Conservation (phyloP, 2,113 vertebrate genomes). For the Salvelinus namaycush region DNA sequence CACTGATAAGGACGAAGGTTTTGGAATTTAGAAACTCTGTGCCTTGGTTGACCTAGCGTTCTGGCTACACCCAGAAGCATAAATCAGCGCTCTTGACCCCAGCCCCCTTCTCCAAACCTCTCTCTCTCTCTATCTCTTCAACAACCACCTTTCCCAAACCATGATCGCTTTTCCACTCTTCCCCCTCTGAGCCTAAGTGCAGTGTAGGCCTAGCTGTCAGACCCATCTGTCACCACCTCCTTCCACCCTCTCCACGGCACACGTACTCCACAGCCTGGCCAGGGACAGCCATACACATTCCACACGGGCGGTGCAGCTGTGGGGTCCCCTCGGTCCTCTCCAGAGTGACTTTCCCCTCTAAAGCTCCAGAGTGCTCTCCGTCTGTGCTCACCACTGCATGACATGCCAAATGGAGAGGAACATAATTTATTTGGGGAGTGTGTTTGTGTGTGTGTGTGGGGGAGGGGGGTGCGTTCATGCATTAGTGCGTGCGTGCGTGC, state of each 20-base stretch:
- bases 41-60: too few relatives aligned
- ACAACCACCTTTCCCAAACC: too few relatives aligned
- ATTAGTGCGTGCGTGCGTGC: conserved; percentile 10
- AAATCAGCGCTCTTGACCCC: too few relatives aligned
- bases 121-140: too few relatives aligned
- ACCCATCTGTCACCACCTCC: conserved; percentile 34
- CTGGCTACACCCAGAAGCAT: too few relatives aligned
- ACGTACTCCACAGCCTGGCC: not conserved
- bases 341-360: conserved; percentile 36
- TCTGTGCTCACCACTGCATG: too few relatives aligned
- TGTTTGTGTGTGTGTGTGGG: not conserved
- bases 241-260: not conserved
- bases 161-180: too few relatives aligned
- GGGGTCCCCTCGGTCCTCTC: conserved; percentile 21
- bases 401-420: too few relatives aligned
- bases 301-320: conserved; percentile 22
- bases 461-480: not conserved
- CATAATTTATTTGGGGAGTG: not conserved
- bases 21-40: too few relatives aligned
- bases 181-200: not conserved
- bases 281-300: not conserved
- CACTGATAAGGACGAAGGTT: too few relatives aligned
- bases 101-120: conserved; percentile 28
- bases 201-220: conserved; percentile 18
- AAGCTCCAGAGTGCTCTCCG: conserved; percentile 18